These are phyloP conservation scores for Calephelis virginiensis DNA, from an alignment of 1,140 invertebrate genomes.

Conservation along the genomic window DNA sequence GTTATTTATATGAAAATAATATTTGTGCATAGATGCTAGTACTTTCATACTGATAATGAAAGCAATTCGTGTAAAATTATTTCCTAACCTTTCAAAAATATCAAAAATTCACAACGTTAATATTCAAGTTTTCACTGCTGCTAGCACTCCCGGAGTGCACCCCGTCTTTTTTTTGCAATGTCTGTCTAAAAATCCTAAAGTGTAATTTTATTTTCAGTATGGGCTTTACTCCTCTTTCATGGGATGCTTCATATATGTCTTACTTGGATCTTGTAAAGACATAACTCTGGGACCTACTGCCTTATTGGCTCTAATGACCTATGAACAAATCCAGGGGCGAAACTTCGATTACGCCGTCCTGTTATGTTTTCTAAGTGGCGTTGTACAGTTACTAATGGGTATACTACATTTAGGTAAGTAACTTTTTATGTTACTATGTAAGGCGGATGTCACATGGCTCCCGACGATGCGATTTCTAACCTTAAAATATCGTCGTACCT, in stretches of 20 bases:
- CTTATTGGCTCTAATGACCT: slow-evolving; percentile 90
- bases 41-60: no score
- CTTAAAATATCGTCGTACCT: no score
- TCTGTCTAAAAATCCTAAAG: neutral
- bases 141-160: no score
- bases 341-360: slow-evolving; percentile 90
- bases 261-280: slow-evolving; percentile 94
- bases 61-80: no score
- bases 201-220: slow-evolving; percentile 81
- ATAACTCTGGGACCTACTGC: slow-evolving; percentile 94
- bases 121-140: no score
- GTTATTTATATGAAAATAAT: no score
- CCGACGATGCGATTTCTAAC: no score
- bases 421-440: neutral
- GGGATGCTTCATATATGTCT: slow-evolving; percentile 93
- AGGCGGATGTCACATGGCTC: no score
- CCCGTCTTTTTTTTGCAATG: neutral
- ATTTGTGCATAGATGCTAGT: no score
- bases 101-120: no score
- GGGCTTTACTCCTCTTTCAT: slow-evolving; percentile 95
- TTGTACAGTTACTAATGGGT: slow-evolving; percentile 91
- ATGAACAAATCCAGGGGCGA: slow-evolving; percentile 83
- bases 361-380: slow-evolving; percentile 89
- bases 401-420: slow-evolving; percentile 86
- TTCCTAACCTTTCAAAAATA: no score